phyloP scores from a whole-genome alignment of 2,888 invertebrate genomes.

The Tridacna gigas region DNA sequence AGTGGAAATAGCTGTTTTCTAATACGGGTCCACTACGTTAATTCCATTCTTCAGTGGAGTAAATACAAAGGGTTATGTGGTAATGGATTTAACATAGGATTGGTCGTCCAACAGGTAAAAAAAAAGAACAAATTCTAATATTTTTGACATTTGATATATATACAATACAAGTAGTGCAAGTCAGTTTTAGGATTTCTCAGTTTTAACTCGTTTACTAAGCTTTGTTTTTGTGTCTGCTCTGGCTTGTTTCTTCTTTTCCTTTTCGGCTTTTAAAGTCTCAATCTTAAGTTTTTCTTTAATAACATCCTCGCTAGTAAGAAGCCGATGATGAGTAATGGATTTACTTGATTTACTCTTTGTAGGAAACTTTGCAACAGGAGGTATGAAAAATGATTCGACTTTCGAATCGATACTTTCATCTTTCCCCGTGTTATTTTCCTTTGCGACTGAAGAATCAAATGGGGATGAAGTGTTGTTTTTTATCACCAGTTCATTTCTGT shows the following conservation, averaged over 20 bases:
- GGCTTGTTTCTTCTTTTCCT: conserved; percentile 1
- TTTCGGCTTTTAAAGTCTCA: conserved; percentile 5
- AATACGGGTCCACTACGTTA: no score
- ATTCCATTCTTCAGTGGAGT: no score
- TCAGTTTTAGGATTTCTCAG: neutral
- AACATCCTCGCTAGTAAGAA: conserved; percentile 29
- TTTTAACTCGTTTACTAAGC: neutral
- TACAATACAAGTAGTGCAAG: neutral
- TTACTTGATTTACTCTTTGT: conserved; percentile 11
- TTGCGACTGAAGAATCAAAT: conserved; percentile 6
- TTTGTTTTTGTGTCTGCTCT: neutral
- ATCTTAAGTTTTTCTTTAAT: conserved; percentile 9
- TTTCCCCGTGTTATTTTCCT: neutral
- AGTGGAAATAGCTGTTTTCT: no score
- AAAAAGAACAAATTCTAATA: no score
- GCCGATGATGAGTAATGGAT: conserved; percentile 29
- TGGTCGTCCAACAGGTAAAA: no score
- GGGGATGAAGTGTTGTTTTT: neutral
- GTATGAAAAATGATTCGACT: conserved; percentile 11
- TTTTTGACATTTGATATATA: no score
- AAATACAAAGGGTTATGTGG: no score
- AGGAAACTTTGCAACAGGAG: neutral
- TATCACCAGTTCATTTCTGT: conserved; percentile 17
- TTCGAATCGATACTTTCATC: neutral
- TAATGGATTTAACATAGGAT: no score